These are phyloP conservation scores for Cistogaster globosa DNA, from an alignment of 2,888 invertebrate genomes.

Conservation along the genomic window DNA sequence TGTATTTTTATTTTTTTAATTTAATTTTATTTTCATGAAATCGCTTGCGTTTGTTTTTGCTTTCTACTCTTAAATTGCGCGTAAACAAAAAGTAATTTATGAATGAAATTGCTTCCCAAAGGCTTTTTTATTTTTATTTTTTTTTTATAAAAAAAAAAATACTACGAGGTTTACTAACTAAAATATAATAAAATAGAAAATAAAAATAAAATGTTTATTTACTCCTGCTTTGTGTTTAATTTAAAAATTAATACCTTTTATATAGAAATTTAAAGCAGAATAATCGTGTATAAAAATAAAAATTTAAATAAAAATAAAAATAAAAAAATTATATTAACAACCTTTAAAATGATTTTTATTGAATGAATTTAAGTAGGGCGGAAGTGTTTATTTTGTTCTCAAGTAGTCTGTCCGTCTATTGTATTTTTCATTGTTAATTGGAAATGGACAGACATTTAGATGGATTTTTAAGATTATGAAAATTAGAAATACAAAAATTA, in stretches of 20 bases:
- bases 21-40: slow-evolving; percentile 23
- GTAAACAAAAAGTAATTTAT: slow-evolving; percentile 28
- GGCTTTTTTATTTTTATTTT: slow-evolving; percentile 13
- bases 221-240: neutral
- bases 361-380: slow-evolving; percentile 34
- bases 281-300: neutral
- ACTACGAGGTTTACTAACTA: slow-evolving; percentile 18
- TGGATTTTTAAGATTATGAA: neutral
- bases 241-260: slow-evolving; percentile 31
- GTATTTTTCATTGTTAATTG: neutral
- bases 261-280: no score
- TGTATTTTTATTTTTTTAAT: neutral
- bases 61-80: neutral
- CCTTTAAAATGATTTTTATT: slow-evolving; percentile 17
- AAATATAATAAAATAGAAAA: slow-evolving; percentile 9
- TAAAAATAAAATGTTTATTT: neutral
- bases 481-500: neutral
- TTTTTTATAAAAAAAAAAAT: slow-evolving; percentile 3
- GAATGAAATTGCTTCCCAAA: slow-evolving; percentile 48
- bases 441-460: no score
- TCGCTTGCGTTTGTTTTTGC: slow-evolving; percentile 17
- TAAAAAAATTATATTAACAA: slow-evolving; percentile 19
- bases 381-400: slow-evolving; percentile 18
- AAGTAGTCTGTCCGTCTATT: neutral
- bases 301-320: neutral